These are phyloP conservation scores for Saguinus midas DNA, from an alignment of 2,113 vertebrate species.

Conservation along the genomic window DNA sequence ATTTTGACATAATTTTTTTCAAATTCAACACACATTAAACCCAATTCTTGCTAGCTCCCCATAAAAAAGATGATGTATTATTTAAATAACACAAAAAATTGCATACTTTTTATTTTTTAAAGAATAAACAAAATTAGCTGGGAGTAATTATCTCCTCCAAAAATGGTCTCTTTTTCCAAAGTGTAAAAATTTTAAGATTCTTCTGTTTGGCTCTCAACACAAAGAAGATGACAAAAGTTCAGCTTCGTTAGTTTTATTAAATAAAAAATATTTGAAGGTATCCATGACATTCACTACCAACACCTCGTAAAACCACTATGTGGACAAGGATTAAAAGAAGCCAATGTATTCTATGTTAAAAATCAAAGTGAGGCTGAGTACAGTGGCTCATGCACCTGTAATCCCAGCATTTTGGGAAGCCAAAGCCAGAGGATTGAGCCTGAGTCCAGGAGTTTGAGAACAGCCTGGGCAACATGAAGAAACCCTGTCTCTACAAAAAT, in stretches of 20 bases:
- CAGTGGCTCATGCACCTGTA: too few species aligned
- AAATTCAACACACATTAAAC: neutral
- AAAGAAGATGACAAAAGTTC: slow-evolving; percentile 5
- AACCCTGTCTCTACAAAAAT: too few species aligned
- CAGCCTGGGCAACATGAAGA: too few species aligned
- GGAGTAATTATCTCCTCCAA: neutral
- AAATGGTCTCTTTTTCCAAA: neutral
- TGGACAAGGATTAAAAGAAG: slow-evolving; percentile 16
- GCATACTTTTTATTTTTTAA: neutral
- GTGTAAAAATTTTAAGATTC: slow-evolving; percentile 2
- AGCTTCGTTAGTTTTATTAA: neutral
- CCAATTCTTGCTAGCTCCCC: neutral
- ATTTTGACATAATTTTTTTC: neutral
- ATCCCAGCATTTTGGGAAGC: too few species aligned
- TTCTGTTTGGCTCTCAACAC: neutral
- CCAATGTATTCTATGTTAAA: neutral
- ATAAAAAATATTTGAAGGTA: neutral
- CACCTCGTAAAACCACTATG: slow-evolving; percentile 24
- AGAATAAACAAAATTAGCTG: neutral
- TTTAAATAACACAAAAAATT: slow-evolving; percentile 16
- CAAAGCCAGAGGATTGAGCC: too few species aligned
- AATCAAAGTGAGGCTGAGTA: too few species aligned
- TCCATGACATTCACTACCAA: neutral
- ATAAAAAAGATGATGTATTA: slow-evolving; percentile 33
- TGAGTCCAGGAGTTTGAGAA: too few species aligned